phyloP scores from a whole-genome alignment of 2,888 invertebrate genomes.

The Drosophila melanosoma region DNA sequence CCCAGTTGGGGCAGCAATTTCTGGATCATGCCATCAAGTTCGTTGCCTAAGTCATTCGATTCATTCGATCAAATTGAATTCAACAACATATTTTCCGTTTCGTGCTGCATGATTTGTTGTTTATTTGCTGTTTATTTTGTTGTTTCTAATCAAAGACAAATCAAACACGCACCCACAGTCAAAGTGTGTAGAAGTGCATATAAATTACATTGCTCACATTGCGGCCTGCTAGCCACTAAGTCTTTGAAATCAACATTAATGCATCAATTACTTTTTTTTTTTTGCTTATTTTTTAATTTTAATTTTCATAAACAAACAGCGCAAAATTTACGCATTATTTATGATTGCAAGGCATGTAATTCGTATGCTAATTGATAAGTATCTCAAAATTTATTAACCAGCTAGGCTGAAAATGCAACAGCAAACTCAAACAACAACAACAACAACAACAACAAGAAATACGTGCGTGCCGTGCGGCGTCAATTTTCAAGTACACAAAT shows the following conservation, averaged over 20 bases:
- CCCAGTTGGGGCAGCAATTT: slow-evolving; percentile 29
- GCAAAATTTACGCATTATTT: slow-evolving; percentile 81
- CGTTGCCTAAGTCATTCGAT: slow-evolving; percentile 66
- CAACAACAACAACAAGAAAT: slow-evolving; percentile 54
- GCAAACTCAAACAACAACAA: slow-evolving; percentile 42
- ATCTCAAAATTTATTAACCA: slow-evolving; percentile 81
- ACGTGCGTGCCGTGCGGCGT: slow-evolving; percentile 76
- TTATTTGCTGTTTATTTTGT: slow-evolving; percentile 73
- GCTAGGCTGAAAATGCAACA: slow-evolving; percentile 51
- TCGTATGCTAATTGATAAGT: slow-evolving; percentile 82
- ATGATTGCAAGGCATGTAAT: slow-evolving; percentile 82
- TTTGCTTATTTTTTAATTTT: slow-evolving; percentile 41
- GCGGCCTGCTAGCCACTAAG: slow-evolving; percentile 28
- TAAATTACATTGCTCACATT: slow-evolving; percentile 68
- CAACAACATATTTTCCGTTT: slow-evolving; percentile 36
- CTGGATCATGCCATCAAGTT: slow-evolving; percentile 61
- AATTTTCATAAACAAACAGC: slow-evolving; percentile 56
- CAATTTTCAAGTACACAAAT: slow-evolving; percentile 78
- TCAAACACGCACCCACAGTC: slow-evolving; percentile 76
- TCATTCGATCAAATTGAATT: slow-evolving; percentile 47
- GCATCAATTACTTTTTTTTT: slow-evolving; percentile 57
- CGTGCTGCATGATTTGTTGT: slow-evolving; percentile 79
- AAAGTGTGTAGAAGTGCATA: slow-evolving; percentile 71
- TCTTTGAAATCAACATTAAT: slow-evolving; percentile 64
- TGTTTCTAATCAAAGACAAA: slow-evolving; percentile 71